These are phyloP conservation scores for Lytechinus variegatus DNA, from an alignment of 35 echinoderm and acorn worm species.

Conservation along the genomic window DNA sequence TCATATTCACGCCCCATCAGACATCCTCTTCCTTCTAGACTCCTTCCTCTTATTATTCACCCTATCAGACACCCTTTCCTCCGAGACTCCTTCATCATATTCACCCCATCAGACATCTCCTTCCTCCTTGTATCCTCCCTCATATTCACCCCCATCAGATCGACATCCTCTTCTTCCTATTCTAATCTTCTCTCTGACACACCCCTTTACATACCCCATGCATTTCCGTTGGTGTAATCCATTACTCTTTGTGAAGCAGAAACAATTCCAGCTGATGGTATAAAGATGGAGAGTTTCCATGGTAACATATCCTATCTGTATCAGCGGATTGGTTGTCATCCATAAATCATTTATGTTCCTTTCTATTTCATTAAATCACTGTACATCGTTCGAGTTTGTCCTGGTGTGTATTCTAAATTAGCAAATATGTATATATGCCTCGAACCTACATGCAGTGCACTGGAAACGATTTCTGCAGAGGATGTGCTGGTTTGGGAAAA, in stretches of 20 bases:
- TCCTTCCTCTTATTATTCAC: no score
- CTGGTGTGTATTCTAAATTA: no score
- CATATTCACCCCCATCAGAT: no score
- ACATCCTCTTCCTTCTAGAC: no score
- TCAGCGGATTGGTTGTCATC: background rate
- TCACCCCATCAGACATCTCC: background rate
- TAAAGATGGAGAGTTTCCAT: background rate
- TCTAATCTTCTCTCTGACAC: no score
- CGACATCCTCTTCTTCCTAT: background rate
- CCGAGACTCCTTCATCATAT: background rate
- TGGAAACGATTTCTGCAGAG: no score
- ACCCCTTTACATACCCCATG: background rate
- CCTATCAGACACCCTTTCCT: no score
- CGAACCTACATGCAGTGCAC: no score
- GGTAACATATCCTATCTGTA: background rate
- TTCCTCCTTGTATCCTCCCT: no score
- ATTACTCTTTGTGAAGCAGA: background rate
- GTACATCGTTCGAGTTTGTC: background rate
- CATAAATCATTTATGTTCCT: background rate
- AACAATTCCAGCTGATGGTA: background rate
- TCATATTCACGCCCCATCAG: no score
- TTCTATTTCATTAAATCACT: background rate
- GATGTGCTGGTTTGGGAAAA: no score
- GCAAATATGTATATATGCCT: no score
- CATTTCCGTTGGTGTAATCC: background rate